These are phyloP conservation scores for Strongylocentrotus purpuratus DNA, from an alignment of 35 echinoderm and acorn worm genomes.

Conservation along the genomic window DNA sequence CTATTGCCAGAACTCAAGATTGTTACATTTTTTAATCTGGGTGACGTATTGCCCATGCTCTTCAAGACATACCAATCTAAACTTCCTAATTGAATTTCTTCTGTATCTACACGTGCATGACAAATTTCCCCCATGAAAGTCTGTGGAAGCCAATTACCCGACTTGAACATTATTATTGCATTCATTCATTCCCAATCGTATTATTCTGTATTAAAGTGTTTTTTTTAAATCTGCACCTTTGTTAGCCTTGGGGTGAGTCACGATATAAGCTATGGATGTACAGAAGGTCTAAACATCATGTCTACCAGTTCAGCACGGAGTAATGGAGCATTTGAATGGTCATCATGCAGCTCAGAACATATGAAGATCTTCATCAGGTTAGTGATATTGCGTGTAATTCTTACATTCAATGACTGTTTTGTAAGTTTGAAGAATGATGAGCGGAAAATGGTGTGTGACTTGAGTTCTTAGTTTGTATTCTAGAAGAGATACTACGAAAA, in stretches of 20 bases:
- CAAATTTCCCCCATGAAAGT: background rate
- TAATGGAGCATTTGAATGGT: slow-evolving; percentile 25
- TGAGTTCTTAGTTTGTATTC: too few species aligned
- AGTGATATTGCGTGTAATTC: background rate
- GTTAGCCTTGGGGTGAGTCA: background rate
- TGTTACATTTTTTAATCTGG: too few species aligned
- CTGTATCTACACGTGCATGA: background rate
- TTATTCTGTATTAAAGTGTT: background rate
- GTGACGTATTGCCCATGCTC: too few species aligned
- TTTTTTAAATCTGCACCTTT: background rate
- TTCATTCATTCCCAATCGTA: background rate
- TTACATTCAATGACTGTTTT: too few species aligned
- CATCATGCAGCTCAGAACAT: slow-evolving; percentile 23
- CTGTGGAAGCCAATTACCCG: background rate
- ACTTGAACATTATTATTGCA: too few species aligned
- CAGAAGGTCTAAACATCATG: slow-evolving; percentile 33
- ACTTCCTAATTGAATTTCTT: too few species aligned
- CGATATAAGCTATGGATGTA: background rate
- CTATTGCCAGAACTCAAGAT: too few species aligned
- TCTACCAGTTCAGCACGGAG: background rate
- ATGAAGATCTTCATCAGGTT: slow-evolving; percentile 47
- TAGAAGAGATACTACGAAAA: too few species aligned
- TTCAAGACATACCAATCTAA: too few species aligned
- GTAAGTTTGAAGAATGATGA: too few species aligned
- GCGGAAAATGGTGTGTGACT: too few species aligned